Evolutionary conservation across 2,797 vertebrate genomes (phyloP).

Genomic region (Nannoperca obscura): DNA sequence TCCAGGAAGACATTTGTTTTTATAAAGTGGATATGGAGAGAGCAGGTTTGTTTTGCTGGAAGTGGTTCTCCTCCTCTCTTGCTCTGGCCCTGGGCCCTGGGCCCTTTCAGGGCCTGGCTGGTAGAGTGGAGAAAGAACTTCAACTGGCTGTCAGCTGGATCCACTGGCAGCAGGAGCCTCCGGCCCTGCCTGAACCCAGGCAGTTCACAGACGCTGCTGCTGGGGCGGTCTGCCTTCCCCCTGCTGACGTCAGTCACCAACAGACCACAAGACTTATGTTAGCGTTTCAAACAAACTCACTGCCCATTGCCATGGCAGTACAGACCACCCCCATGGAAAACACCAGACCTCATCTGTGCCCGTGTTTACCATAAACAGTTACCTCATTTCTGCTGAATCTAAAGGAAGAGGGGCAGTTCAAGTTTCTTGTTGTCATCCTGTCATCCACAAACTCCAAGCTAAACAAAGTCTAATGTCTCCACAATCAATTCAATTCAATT

Average conservation of each 20-base stretch:
- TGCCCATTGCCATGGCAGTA: slow-evolving; percentile 63
- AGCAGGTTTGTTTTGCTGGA: slow-evolving; percentile 82
- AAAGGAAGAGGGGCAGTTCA: slow-evolving; percentile 37
- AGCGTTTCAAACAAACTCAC: slow-evolving; percentile 75
- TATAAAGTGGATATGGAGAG: slow-evolving; percentile 74
- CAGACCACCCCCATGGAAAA: slow-evolving; percentile 78
- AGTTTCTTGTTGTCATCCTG: slow-evolving; percentile 49
- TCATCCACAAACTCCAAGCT: slow-evolving; percentile 20
- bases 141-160: slow-evolving; percentile 56
- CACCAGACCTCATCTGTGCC: slow-evolving; percentile 45
- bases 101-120: slow-evolving; percentile 59
- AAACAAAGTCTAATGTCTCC: slow-evolving; percentile 4
- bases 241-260: slow-evolving; percentile 78
- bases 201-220: slow-evolving; percentile 46
- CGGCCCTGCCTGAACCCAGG: slow-evolving; percentile 42
- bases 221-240: slow-evolving; percentile 40
- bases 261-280: slow-evolving; percentile 68
- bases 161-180: slow-evolving; percentile 48
- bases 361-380: slow-evolving; percentile 75
- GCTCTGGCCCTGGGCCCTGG: slow-evolving; percentile 55
- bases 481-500: too few species aligned
- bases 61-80: slow-evolving; percentile 78
- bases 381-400: slow-evolving; percentile 57
- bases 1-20: slow-evolving; percentile 81
- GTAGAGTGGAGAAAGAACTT: slow-evolving; percentile 42